These are phyloP conservation scores for Eupelmus urozonus DNA, from an alignment of 2,888 invertebrate genomes.

Conservation along the genomic window DNA sequence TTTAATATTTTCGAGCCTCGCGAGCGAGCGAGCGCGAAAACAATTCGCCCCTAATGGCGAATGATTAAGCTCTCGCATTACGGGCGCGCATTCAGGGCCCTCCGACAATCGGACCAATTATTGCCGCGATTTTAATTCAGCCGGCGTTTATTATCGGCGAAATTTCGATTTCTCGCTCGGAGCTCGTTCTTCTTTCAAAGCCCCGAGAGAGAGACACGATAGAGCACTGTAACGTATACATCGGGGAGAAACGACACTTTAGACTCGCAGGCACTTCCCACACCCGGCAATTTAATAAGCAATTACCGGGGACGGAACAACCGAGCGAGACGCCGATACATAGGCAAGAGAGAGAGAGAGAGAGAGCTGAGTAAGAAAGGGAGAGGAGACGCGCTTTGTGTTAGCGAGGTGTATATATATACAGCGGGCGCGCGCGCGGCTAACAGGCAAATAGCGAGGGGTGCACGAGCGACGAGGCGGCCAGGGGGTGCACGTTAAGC, in stretches of 20 bases:
- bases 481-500: constrained; percentile 60
- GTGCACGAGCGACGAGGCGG: background rate
- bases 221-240: background rate
- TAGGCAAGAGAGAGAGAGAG: background rate
- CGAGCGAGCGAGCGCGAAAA: constrained; percentile 41
- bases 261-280: constrained; percentile 60
- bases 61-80: constrained; percentile 56
- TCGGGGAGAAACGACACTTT: constrained; percentile 28
- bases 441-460: constrained; percentile 23
- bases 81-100: background rate
- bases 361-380: background rate
- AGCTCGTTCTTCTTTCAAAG: background rate
- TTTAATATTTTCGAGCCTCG: constrained; percentile 56
- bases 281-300: constrained; percentile 74
- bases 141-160: constrained; percentile 13
- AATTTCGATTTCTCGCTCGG: background rate
- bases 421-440: too few relatives aligned
- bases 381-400: constrained; percentile 31
- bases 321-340: constrained; percentile 67
- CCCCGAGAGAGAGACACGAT: background rate
- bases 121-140: constrained; percentile 41
- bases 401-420: constrained; percentile 4
- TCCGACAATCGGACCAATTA: constrained; percentile 53
- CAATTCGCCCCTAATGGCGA: constrained; percentile 56
- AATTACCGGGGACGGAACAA: constrained; percentile 74